Conservation (phyloP, 37 sponge, comb jelly and placozoan genomes). For the Amphimedon queenslandica region DNA sequence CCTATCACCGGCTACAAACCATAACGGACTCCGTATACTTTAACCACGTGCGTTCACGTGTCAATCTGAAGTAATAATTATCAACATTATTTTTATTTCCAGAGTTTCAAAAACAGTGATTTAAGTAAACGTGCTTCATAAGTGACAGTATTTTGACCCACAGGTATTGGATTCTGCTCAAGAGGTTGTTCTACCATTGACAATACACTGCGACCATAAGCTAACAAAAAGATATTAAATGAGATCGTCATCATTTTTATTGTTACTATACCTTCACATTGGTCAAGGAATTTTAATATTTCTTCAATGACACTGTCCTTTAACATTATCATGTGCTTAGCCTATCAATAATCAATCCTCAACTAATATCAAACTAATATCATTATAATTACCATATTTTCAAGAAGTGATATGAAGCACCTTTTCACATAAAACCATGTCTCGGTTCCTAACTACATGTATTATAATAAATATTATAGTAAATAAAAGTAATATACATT, state of each 20-base stretch:
- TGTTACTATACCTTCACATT: slow-evolving; percentile 87
- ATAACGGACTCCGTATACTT: not conserved
- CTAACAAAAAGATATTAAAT: slow-evolving; percentile 1
- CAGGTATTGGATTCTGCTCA: slow-evolving; percentile 54
- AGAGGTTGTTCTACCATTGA: slow-evolving; percentile 79
- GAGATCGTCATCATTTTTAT: not conserved
- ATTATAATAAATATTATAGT: not conserved
- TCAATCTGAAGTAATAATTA: not conserved
- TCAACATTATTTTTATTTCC: slow-evolving; percentile 3
- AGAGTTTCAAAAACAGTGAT: slow-evolving; percentile 76
- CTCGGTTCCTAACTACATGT: slow-evolving; percentile 87
- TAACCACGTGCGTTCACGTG: not conserved
- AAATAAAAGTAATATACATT: not conserved
- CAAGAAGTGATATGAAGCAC: slow-evolving; percentile 90
- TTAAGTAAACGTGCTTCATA: slow-evolving; percentile 94
- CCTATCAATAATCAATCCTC: slow-evolving; percentile 36
- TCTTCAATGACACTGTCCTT: slow-evolving; percentile 84
- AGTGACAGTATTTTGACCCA: slow-evolving; percentile 91
- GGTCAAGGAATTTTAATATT: slow-evolving; percentile 87
- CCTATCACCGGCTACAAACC: not conserved
- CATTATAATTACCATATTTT: slow-evolving; percentile 85
- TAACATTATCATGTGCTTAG: slow-evolving; percentile 97
- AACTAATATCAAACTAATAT: not conserved
- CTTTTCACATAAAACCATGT: slow-evolving; percentile 98
- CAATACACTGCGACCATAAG: slow-evolving; percentile 64